These are phyloP conservation scores for Timema cristinae DNA, from an alignment of 2,888 invertebrate genomes.

Conservation along the genomic window DNA sequence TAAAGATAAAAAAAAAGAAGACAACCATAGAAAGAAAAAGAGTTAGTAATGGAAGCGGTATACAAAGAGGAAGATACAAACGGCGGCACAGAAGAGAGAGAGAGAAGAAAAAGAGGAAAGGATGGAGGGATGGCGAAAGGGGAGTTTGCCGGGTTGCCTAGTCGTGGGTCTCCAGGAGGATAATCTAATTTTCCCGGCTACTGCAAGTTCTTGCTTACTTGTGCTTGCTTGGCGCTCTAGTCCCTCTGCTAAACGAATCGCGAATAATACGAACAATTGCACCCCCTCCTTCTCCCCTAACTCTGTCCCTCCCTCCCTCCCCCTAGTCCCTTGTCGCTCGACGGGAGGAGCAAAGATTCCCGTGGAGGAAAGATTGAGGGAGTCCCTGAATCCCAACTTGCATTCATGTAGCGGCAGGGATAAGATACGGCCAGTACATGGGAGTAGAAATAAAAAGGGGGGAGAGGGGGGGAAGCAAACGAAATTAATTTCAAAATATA, in stretches of 20 bases:
- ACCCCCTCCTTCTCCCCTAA: conserved; percentile 10
- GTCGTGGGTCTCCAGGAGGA: conserved; percentile 6
- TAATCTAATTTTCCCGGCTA: conserved; percentile 12
- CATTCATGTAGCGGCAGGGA: too few species aligned
- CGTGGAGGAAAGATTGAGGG: not conserved
- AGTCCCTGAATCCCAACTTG: not conserved
- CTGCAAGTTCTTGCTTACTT: not conserved
- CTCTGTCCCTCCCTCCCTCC: not conserved
- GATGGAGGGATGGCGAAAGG: not conserved
- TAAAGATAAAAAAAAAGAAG: too few species aligned
- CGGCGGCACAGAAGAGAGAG: not conserved
- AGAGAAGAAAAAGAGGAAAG: not conserved
- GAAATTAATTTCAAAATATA: too few species aligned
- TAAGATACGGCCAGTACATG: too few species aligned
- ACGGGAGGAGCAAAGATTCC: conserved; percentile 23
- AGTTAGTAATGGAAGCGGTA: too few species aligned
- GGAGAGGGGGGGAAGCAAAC: too few species aligned
- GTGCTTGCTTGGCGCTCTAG: conserved; percentile 6
- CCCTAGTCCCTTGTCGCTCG: not conserved
- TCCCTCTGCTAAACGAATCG: conserved; percentile 30
- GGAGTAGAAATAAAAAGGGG: too few species aligned
- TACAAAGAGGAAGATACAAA: too few species aligned
- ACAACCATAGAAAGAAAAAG: not conserved
- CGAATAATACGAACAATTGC: conserved; percentile 30
- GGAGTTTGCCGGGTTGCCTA: not conserved